Evolutionary conservation across 2,888 invertebrate genomes (phyloP).

Genomic region (Sturmia bella): DNA sequence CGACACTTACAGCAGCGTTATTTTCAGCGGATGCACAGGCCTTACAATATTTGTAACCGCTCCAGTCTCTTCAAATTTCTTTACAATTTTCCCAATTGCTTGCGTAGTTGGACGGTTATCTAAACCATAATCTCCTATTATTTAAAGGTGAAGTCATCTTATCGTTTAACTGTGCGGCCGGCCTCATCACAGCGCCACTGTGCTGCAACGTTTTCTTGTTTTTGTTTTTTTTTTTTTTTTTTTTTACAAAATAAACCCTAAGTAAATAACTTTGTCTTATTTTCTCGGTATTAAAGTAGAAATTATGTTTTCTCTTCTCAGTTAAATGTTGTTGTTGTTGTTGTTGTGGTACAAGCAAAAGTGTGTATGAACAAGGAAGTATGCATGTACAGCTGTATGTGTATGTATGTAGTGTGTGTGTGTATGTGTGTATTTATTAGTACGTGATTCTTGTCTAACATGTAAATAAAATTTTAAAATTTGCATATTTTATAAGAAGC

Average conservation of each 20-base stretch:
- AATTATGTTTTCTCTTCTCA: conserved; percentile 35
- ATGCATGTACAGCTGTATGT: neutral
- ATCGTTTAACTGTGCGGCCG: no score
- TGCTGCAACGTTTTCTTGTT: no score
- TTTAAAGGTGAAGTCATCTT: no score
- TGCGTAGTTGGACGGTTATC: no score
- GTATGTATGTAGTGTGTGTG: neutral
- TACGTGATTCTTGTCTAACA: conserved; percentile 41
- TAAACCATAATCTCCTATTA: no score
- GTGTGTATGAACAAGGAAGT: neutral
- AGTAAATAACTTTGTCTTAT: conserved; percentile 26
- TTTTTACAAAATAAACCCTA: conserved; percentile 4
- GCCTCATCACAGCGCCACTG: neutral
- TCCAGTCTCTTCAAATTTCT: no score
- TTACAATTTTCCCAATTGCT: no score
- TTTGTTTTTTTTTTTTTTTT: no score
- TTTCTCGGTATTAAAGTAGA: conserved; percentile 12
- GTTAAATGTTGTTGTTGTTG: neutral
- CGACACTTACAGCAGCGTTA: no score
- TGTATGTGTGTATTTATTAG: neutral
- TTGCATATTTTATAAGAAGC: conserved; percentile 69
- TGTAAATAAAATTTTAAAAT: conserved; percentile 65
- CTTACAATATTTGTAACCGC: no score
- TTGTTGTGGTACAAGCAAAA: neutral
- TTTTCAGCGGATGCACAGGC: no score